A percentile compares a stretch with the other conserved stretches of the same genome.
Conservation (phyloP, 2,888 invertebrate genomes). For the Phyto melanocephala region DNA sequence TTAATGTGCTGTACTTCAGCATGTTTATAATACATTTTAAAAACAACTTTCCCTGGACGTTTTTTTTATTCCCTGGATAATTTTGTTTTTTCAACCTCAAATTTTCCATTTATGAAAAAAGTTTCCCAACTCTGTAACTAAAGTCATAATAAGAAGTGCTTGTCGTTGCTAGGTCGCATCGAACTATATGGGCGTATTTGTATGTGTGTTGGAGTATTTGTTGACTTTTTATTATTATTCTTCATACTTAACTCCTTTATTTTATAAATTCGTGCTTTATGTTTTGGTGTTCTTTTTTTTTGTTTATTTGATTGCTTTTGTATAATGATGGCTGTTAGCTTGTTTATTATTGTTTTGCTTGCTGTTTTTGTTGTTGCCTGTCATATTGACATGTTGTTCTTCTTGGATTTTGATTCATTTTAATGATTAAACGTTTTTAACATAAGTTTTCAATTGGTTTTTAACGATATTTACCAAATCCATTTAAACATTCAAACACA, state of each 20-base stretch:
- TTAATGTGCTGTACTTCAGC: too few species aligned
- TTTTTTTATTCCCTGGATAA: too few species aligned
- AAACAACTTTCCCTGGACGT: too few species aligned
- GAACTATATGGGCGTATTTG: too few species aligned
- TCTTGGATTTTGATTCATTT: slow-evolving; percentile 18
- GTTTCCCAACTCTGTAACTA: too few species aligned
- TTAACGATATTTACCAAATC: slow-evolving; percentile 30
- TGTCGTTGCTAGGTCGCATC: too few species aligned
- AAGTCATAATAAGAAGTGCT: too few species aligned
- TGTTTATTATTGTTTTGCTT: not conserved
- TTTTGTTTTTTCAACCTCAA: too few species aligned
- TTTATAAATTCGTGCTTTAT: not conserved
- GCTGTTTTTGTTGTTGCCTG: not conserved
- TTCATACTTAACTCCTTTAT: not conserved
- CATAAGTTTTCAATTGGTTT: slow-evolving; percentile 49
- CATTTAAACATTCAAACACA: not conserved
- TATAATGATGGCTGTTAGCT: not conserved
- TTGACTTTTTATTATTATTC: not conserved
- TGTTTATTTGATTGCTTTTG: not conserved
- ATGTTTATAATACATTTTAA: too few species aligned
- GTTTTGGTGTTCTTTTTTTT: not conserved
- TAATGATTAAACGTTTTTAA: slow-evolving; percentile 33
- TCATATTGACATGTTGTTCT: not conserved
- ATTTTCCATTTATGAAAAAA: too few species aligned
- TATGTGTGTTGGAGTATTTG: not conserved